These are phyloP conservation scores for Collichthys lucidus DNA, from an alignment of 2,113 vertebrate species.

Conservation along the genomic window DNA sequence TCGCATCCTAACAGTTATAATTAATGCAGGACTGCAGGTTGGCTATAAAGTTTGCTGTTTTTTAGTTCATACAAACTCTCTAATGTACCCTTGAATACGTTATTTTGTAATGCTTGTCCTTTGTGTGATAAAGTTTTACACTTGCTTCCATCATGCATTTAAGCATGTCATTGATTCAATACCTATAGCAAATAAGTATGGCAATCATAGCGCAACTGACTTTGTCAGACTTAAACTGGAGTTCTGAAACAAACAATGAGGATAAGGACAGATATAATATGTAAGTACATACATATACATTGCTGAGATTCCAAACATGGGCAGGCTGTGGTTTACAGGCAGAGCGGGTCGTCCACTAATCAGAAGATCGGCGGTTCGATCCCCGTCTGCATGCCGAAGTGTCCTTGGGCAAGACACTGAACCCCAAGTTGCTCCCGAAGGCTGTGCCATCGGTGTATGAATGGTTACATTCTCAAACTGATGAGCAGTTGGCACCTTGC, in stretches of 20 bases:
- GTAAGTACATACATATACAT: no score
- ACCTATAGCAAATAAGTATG: neutral
- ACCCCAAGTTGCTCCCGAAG: no score
- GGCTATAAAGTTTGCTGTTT: constrained; percentile 43
- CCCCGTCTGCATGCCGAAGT: no score
- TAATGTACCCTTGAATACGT: constrained; percentile 33
- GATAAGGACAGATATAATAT: neutral
- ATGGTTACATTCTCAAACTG: no score
- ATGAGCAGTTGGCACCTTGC: no score
- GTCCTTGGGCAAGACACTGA: no score
- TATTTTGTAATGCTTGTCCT: constrained; percentile 16
- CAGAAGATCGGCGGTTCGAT: no score
- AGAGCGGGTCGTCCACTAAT: no score
- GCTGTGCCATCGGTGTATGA: no score
- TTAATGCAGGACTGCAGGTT: constrained; percentile 60
- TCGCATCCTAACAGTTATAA: constrained; percentile 63
- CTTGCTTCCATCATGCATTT: neutral
- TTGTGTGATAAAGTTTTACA: constrained; percentile 26
- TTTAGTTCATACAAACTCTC: constrained; percentile 41
- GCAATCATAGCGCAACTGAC: neutral
- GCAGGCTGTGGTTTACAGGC: no score
- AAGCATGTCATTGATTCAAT: neutral
- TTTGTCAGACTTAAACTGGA: neutral
- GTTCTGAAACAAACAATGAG: neutral
- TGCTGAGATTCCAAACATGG: neutral